Evolutionary conservation across 2,113 vertebrate genomes (phyloP).

Genomic region (Rhinogobius similis): DNA sequence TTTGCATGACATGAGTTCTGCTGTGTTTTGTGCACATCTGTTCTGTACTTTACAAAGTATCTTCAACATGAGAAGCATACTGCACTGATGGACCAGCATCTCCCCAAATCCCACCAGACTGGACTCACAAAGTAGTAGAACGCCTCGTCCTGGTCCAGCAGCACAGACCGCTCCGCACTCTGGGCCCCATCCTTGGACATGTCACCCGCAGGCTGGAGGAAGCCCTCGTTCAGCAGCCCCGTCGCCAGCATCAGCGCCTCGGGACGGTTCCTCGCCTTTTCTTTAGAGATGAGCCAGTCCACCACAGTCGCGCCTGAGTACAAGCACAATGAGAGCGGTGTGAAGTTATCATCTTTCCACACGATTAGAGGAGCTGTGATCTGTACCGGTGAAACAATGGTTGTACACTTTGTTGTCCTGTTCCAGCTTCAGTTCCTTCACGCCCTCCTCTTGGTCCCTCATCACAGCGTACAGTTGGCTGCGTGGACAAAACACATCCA

Average conservation of each 20-base stretch:
- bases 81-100: no score
- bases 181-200: constrained; percentile 83
- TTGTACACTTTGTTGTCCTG: constrained; percentile 91
- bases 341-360: background rate
- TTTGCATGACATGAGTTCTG: no score
- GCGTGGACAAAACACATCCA: constrained; percentile 37
- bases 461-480: constrained; percentile 87
- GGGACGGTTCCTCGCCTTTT: constrained; percentile 82
- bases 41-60: no score
- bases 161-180: constrained; percentile 74
- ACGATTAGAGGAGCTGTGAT: background rate
- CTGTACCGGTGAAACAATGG: constrained; percentile 92
- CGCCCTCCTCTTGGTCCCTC: constrained; percentile 88
- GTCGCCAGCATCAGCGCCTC: constrained; percentile 89
- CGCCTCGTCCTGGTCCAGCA: constrained; percentile 86
- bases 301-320: constrained; percentile 83
- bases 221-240: constrained; percentile 90
- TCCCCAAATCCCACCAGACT: background rate
- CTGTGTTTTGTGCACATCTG: no score
- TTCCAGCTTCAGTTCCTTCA: constrained; percentile 90
- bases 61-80: no score
- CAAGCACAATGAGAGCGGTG: background rate
- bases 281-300: constrained; percentile 90
- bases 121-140: constrained; percentile 95
- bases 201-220: constrained; percentile 89